Evolutionary conservation across 2,797 vertebrate species (phyloP), one percentile per base, ranked within the genome.

Genomic region (Lagorchestes hirsutus): DNA sequence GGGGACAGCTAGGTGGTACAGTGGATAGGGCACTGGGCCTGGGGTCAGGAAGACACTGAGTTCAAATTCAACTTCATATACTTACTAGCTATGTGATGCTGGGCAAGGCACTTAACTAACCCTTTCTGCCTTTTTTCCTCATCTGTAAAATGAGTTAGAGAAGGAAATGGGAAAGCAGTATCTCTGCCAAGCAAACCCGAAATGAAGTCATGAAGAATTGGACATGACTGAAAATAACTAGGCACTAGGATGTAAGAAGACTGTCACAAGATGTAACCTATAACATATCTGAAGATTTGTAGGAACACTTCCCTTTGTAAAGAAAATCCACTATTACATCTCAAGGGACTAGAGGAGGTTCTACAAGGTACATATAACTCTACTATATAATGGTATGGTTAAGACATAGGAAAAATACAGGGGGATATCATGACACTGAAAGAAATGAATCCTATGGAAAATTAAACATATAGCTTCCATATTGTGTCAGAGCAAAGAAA

Each of bases 281-380:
- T 46, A 40, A 22, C n/a, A 74, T 9, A 6, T 34, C 1, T 92
- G 14, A 95, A 93, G 46, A 54, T 14, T 92, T 54, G 67, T 0
- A 24, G 13, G 14, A 56, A 82, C 18, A 56, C 22, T 55, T 90
- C 29, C 57, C 40, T 93, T 59, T 59, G 11, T 92, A 91, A 95
- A 93, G 4, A 50, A 9, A 95, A 28, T 50, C 22, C 1, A 90
- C 62, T 93, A 96, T 95, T 40, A 22, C 0, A 16, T 90, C 27
- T 67, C 93, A 93, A 92, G 54, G 95, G n/a, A 22, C 29, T 46
- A 82, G n/a, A 46, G n/a, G 6, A 82, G 2, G 91, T 95, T 96
- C 27, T 55, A 54, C 5, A 57, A 96, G 95, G 62, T 93, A 74
- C 46, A 67, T 94, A 46, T 94, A 93, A 93, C 90, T 95, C 55